A percentile compares a stretch with the other conserved stretches of the same genome.
Evolutionary conservation across 2,888 invertebrate genomes (phyloP).

Genomic region (Drosophila mimetica): DNA sequence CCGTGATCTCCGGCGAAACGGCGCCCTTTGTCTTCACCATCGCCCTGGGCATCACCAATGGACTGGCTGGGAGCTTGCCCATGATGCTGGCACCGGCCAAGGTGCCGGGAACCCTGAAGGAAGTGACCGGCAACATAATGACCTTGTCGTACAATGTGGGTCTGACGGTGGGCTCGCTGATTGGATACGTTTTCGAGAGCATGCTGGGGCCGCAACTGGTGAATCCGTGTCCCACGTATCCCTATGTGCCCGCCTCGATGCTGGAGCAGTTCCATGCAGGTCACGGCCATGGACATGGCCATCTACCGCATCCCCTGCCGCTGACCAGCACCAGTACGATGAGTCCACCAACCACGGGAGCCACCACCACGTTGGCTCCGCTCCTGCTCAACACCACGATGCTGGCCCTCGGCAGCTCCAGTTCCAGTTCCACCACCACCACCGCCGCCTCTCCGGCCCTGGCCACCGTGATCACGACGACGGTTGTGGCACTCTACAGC

Average conservation of each 20-base stretch:
- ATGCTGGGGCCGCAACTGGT: constrained; percentile 86
- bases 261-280: constrained; percentile 72
- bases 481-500: constrained; percentile 70
- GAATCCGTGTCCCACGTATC: constrained; percentile 85
- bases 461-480: constrained; percentile 59
- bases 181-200: constrained; percentile 91
- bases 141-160: constrained; percentile 95
- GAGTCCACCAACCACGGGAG: constrained; percentile 31
- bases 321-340: constrained; percentile 51
- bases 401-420: constrained; percentile 39
- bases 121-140: constrained; percentile 97
- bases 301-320: constrained; percentile 53
- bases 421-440: constrained; percentile 60
- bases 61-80: constrained; percentile 94
- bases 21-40: constrained; percentile 89
- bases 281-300: constrained; percentile 43
- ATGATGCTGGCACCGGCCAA: constrained; percentile 96
- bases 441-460: constrained; percentile 33
- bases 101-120: constrained; percentile 93
- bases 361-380: constrained; percentile 51
- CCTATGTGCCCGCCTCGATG: constrained; percentile 75
- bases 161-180: constrained; percentile 91
- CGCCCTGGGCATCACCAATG: constrained; percentile 92
- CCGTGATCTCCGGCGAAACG: constrained; percentile 89
- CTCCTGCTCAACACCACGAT: constrained; percentile 60